Evolutionary conservation across 2,888 invertebrate genomes (phyloP).

Genomic region (Anthophora plumipes): DNA sequence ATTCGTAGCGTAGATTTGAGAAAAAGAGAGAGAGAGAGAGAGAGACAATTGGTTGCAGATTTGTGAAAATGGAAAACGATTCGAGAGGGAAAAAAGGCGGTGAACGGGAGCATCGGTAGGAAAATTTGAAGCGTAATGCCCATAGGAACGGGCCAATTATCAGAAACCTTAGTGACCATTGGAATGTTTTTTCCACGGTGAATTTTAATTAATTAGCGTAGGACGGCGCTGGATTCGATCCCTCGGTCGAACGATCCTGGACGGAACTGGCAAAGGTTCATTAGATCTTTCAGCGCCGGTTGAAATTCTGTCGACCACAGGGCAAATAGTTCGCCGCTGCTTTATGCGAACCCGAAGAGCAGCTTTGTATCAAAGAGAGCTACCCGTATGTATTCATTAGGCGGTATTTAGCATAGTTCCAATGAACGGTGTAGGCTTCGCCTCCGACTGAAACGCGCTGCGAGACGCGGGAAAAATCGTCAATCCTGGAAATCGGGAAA

Average conservation of each 20-base stretch:
- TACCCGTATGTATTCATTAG: constrained; percentile 80
- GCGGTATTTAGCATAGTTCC: constrained; percentile 76
- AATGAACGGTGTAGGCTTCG: constrained; percentile 43
- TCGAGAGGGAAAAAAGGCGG: no score
- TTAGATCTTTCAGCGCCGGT: constrained; percentile 70
- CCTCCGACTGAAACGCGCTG: not conserved
- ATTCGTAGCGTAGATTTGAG: no score
- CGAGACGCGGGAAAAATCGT: constrained; percentile 34
- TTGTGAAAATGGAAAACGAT: not conserved
- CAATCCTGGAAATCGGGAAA: constrained; percentile 45
- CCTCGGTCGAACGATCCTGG: constrained; percentile 38
- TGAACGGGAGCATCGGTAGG: not conserved
- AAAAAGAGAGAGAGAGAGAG: not conserved
- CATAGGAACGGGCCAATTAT: constrained; percentile 52
- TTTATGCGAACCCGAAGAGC: constrained; percentile 72
- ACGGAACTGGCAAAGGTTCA: constrained; percentile 72
- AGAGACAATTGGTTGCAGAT: not conserved
- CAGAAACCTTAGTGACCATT: constrained; percentile 49
- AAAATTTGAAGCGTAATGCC: constrained; percentile 52
- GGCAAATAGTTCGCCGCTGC: constrained; percentile 75
- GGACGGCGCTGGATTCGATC: constrained; percentile 33
- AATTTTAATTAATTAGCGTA: constrained; percentile 72
- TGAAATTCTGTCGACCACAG: constrained; percentile 78
- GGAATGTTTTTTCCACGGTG: constrained; percentile 52
- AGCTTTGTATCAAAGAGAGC: constrained; percentile 80